Evolutionary conservation across 2,888 invertebrate genomes (phyloP).

Genomic region (Ophion costatus): DNA sequence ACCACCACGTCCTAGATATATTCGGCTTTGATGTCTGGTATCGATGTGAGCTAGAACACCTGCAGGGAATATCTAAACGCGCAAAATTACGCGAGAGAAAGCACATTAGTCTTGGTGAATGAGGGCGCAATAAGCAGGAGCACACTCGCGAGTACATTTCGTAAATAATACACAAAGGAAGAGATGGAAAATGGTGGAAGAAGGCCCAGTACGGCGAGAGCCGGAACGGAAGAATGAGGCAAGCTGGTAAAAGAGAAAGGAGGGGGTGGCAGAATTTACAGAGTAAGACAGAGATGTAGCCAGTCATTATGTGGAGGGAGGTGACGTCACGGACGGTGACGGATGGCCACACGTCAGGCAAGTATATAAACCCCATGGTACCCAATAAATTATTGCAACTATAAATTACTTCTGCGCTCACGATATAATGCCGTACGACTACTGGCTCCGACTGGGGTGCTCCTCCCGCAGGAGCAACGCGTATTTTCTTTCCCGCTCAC

Average conservation of each 20-base stretch:
- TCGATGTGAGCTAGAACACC: background rate
- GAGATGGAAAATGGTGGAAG: conserved; percentile 47
- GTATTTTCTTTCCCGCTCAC: conserved; percentile 58
- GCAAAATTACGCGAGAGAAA: background rate
- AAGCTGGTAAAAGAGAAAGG: conserved; percentile 55
- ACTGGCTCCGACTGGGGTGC: conserved; percentile 79
- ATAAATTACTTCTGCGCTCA: conserved; percentile 84
- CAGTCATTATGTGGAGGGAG: conserved; percentile 83
- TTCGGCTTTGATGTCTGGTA: background rate
- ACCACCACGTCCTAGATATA: background rate
- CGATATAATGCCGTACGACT: conserved; percentile 82
- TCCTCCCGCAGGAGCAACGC: conserved; percentile 64
- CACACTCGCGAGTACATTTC: conserved; percentile 36
- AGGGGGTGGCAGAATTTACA: conserved; percentile 65
- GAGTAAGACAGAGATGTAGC: conserved; percentile 77
- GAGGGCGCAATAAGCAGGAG: conserved; percentile 16
- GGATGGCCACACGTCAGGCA: conserved; percentile 84
- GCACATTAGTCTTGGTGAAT: conserved; percentile 9
- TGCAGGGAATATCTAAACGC: background rate
- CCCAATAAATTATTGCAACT: conserved; percentile 84
- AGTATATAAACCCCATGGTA: conserved; percentile 84
- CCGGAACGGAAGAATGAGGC: conserved; percentile 49
- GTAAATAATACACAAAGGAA: conserved; percentile 45
- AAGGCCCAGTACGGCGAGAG: conserved; percentile 48
- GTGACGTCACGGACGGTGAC: conserved; percentile 84